Conservation (phyloP, 2,113 vertebrate genomes). For the Rhinolophus ferrumequinum region DNA sequence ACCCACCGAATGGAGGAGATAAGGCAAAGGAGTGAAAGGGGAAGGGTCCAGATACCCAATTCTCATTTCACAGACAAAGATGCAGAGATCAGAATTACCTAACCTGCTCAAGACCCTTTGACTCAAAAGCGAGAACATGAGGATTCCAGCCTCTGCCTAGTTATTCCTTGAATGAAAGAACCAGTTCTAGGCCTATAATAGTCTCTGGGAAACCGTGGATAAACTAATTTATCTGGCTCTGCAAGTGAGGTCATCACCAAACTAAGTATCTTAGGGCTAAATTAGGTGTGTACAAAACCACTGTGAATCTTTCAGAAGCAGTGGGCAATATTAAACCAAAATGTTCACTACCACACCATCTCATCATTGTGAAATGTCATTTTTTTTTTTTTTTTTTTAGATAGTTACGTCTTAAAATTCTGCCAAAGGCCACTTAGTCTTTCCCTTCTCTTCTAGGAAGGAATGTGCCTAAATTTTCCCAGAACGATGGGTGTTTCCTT, state of each 20-base stretch:
- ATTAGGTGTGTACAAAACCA: background rate
- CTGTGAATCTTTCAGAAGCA: background rate
- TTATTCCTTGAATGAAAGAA: background rate
- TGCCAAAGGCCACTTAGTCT: conserved; percentile 50
- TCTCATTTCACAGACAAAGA: background rate
- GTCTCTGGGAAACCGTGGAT: background rate
- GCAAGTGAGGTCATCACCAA: background rate
- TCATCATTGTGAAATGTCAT: conserved; percentile 25
- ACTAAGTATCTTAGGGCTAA: background rate
- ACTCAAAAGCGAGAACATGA: background rate
- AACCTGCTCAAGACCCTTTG: background rate
- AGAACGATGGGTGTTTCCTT: conserved; percentile 76
- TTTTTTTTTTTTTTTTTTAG: background rate
- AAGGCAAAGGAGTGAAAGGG: background rate
- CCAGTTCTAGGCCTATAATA: background rate
- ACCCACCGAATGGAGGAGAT: background rate
- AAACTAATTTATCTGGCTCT: background rate
- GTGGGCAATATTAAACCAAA: background rate
- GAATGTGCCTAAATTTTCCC: conserved; percentile 77
- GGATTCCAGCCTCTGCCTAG: background rate
- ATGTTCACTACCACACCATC: background rate
- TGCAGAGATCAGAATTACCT: background rate
- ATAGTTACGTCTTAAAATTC: conserved; percentile 41
- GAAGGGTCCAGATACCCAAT: background rate
- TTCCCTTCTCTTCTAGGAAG: conserved; percentile 68